Evolutionary conservation across 2,113 vertebrate genomes (phyloP).

Genomic region (Ameiurus melas): DNA sequence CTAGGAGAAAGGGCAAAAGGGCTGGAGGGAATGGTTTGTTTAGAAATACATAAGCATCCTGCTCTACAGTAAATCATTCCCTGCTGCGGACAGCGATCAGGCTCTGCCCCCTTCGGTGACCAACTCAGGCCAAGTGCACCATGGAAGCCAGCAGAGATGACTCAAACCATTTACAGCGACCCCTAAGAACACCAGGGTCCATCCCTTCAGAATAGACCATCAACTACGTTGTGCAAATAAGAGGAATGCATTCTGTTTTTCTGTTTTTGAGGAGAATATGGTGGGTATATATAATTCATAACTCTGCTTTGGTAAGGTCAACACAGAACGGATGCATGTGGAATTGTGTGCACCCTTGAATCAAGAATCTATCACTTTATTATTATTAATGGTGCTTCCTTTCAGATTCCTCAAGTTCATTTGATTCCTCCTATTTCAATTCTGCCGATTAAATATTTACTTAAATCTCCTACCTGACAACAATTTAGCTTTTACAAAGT

Average conservation of each 20-base stretch:
- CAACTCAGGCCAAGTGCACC: constrained; percentile 10
- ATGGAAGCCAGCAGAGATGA: not conserved
- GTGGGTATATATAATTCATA: not conserved
- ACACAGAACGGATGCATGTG: not conserved
- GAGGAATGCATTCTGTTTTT: not conserved
- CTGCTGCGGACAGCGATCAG: constrained; percentile 1
- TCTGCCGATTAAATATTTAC: not conserved
- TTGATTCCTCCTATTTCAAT: not conserved
- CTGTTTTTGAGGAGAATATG: not conserved
- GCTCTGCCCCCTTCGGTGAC: constrained; percentile 17
- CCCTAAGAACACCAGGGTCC: constrained; percentile 7
- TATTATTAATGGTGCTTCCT: not conserved
- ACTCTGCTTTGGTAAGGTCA: not conserved
- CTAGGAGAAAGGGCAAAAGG: constrained; percentile 15
- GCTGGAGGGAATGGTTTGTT: constrained; percentile 32
- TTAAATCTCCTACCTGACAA: not conserved
- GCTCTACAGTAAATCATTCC: constrained; percentile 29
- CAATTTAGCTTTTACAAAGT: not conserved
- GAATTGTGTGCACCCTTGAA: not conserved
- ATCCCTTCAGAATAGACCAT: not conserved
- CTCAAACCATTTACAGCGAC: not conserved
- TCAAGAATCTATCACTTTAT: not conserved
- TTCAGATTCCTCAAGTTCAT: not conserved
- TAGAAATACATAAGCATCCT: constrained; percentile 22
- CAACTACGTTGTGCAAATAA: not conserved